These are phyloP conservation scores for Ondatra zibethicus DNA, from an alignment of 2,113 vertebrate species.

Conservation along the genomic window DNA sequence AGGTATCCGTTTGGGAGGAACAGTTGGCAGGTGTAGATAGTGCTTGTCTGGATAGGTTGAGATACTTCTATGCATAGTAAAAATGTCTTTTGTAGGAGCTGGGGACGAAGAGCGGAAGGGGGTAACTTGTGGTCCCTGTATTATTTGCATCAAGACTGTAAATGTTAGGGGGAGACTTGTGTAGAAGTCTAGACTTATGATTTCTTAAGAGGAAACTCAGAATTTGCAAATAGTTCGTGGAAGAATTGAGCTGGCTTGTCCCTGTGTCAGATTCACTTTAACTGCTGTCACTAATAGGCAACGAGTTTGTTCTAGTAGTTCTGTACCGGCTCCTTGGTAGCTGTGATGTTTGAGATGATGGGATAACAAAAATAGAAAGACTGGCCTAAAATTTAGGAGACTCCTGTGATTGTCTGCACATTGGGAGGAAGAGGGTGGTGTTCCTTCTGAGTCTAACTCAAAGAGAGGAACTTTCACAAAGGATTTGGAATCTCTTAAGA, in stretches of 20 bases:
- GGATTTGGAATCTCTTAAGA: background rate
- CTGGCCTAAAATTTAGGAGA: conserved; percentile 18
- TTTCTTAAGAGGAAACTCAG: background rate
- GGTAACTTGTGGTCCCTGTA: background rate
- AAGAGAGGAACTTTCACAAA: background rate
- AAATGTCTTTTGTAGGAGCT: background rate
- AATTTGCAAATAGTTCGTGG: background rate
- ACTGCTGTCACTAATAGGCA: background rate
- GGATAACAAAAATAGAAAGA: background rate
- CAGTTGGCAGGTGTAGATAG: background rate
- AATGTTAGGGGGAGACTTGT: background rate
- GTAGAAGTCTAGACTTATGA: background rate
- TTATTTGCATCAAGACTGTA: background rate
- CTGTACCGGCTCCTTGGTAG: background rate
- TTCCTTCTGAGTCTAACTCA: background rate
- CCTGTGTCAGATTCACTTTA: background rate
- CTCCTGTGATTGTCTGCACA: background rate
- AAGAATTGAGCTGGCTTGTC: background rate
- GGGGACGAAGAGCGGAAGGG: background rate
- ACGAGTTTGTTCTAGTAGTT: background rate
- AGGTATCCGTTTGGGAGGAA: background rate
- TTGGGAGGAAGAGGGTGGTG: background rate
- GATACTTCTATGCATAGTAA: background rate
- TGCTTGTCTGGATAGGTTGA: background rate
- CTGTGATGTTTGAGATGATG: background rate